Evolutionary conservation across 1,140 invertebrate genomes (phyloP), one percentile per base, ranked within the genome.

Genomic region (Ceratina calcarata): DNA sequence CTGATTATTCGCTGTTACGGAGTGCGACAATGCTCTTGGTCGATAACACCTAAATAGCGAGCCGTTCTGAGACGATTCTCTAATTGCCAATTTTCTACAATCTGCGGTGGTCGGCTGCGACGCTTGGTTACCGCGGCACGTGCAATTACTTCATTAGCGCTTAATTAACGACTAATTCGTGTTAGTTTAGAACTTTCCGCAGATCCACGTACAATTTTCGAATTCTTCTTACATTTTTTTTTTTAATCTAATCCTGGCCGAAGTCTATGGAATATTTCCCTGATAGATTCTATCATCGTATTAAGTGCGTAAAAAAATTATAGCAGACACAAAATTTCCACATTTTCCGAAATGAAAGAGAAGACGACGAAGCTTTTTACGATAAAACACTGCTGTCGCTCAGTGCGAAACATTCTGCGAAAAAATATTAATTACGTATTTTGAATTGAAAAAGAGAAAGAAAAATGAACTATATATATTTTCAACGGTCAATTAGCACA

Each of bases 81-180:
- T 78, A 78, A 78, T 78, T 78, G 76, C 60, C 76, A 78, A 55
- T 78, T 64, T 78, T 78, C 68, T 78, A 78, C 68, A 78, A 72
- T 78, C 76, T 78, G 16, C 68, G 18, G 20, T 64, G 16, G 68
- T 57, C 62, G 69, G 49, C 60, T 64, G 51, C 76, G 45, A 72
- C 60, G 71, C 69, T 55, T 65, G 27, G 60, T 53, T 72, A 78
- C 76, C 18, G 76, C 71, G 24, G 69, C 60, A 78, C 69, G 22
- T 78, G 20, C 60, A 78, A 78, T 78, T 78, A 78, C 76, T 78
- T 78, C 76, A 72, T 78, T 78, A 78, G 60, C 69, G 60, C 60
- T 71, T 64, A 60, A 78, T 78, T 55, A 78, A 78, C 60, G 60
- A 78, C 32, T 78, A 72, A 78, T 78, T 78, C 76, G 60, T 78